phyloP scores from a whole-genome alignment of 1,140 invertebrate species.

The Apocrypta bakeri region DNA sequence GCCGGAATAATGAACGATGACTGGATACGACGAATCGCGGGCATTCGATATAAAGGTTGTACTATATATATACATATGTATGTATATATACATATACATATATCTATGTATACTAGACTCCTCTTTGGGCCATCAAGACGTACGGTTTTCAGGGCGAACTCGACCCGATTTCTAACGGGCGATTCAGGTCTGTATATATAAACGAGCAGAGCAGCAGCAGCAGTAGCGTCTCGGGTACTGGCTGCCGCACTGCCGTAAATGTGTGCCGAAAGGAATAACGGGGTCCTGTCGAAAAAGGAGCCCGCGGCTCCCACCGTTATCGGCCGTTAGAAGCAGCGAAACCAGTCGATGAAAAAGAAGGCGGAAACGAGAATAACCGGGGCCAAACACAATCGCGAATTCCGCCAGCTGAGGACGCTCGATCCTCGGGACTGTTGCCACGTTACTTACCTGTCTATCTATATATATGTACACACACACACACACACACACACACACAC shows the following conservation, averaged over 20 bases:
- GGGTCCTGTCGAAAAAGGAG: conserved; percentile 62
- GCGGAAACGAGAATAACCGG: conserved; percentile 43
- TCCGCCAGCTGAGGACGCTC: not conserved
- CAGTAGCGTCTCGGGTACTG: too few species aligned
- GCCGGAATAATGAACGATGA: not conserved
- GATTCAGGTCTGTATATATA: conserved; percentile 39
- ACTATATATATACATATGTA: conserved; percentile 3
- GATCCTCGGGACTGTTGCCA: not conserved
- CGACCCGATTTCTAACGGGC: conserved; percentile 65
- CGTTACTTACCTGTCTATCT: too few species aligned
- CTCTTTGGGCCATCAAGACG: not conserved
- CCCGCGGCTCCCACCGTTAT: conserved; percentile 62
- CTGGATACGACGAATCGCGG: not conserved
- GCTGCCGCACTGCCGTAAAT: not conserved
- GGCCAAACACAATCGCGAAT: conserved; percentile 31
- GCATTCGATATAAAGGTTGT: too few species aligned
- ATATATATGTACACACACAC: too few species aligned
- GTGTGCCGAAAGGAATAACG: conserved; percentile 64
- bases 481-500: too few species aligned
- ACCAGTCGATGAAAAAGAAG: conserved; percentile 59
- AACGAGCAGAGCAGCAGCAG: conserved; percentile 15
- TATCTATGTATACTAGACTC: too few species aligned
- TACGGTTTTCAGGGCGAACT: conserved; percentile 43
- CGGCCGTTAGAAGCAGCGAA: conserved; percentile 67
- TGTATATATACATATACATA: too few species aligned